Evolutionary conservation across 2,888 invertebrate genomes (phyloP), one percentile per base, ranked within the genome.

Genomic region (Spodoptera exigua): DNA sequence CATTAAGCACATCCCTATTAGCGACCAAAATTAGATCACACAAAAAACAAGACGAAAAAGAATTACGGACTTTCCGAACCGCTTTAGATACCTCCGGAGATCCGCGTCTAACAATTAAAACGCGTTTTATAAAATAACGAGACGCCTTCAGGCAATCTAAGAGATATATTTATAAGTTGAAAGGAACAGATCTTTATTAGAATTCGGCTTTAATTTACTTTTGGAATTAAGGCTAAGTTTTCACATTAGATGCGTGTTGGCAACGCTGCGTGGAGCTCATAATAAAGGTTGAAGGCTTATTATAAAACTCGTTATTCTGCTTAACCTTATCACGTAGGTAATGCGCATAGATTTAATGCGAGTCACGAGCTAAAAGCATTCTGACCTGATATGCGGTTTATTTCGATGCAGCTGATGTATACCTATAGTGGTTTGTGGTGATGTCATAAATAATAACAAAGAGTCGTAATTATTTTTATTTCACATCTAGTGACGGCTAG

Each of bases 11-110:
- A 72, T 5, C 66, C 66, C 75, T 61, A 34, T 34, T 18, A 21
- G 17, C n/a, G 18, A 32, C 43, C 51, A 11, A 74, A 74, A 72
- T 61, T 46, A 49, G 59, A 72, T 44, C 59, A 54, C 40, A 69
- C 16, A 61, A 69, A 73, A 71, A 62, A 41, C 10, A 14, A n/a
- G 14, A 49, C 16, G 40, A 39, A 52, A 70, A 54, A 58, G 58
- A 3, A 9, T 27, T 40, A 58, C 32, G 47, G 46, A 59, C 43
- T 65, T 59, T 70, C 56, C 57, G 55, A 71, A 40, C 39, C 39
- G 39, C 34, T 47, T 18, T 48, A 16, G 36, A 35, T 11, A 16
- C 14, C 14, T 65, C 56, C 51, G 47, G 49, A 57, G 65, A 57
- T 65, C 70, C 57, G 70, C 35, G 0, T 37, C 41, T 41, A 43